Percentiles rank a stretch among this genome's conserved stretches.
These are phyloP conservation scores for Eupithecia exiguata DNA, from an alignment of 2,888 invertebrate genomes.

Conservation along the genomic window DNA sequence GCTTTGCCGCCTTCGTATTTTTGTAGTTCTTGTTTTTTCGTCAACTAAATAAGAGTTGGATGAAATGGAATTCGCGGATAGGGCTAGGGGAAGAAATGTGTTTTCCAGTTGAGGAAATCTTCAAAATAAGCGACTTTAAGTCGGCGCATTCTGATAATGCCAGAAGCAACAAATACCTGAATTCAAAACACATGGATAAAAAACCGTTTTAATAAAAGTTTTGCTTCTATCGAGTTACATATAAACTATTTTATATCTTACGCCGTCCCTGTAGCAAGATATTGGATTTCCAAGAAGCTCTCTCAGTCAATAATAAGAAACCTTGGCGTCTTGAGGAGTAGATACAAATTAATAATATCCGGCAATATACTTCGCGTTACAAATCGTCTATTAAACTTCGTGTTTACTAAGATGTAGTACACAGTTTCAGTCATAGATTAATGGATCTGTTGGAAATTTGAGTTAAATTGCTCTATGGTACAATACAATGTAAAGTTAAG, in stretches of 20 bases:
- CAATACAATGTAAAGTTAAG: not conserved
- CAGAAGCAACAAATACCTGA: not conserved
- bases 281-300: conserved; percentile 3
- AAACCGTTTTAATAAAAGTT: not conserved
- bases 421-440: not conserved
- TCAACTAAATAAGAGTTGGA: conserved; percentile 15
- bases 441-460: not conserved
- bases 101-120: not conserved
- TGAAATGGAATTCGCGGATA: conserved; percentile 7
- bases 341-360: conserved; percentile 71
- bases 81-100: not conserved
- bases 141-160: not conserved
- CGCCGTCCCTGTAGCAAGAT: not conserved
- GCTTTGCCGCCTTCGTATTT: conserved; percentile 62
- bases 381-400: conserved; percentile 51
- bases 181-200: not conserved
- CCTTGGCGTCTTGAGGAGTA: conserved; percentile 51
- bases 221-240: not conserved
- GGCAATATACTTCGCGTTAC: conserved; percentile 58
- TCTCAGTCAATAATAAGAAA: conserved; percentile 7
- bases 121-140: not conserved
- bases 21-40: conserved; percentile 36
- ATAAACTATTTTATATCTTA: not conserved
- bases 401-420: not conserved
- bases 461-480: not conserved